Evolutionary conservation across 2,113 vertebrate species (phyloP).

Genomic region (Rallus limicola): DNA sequence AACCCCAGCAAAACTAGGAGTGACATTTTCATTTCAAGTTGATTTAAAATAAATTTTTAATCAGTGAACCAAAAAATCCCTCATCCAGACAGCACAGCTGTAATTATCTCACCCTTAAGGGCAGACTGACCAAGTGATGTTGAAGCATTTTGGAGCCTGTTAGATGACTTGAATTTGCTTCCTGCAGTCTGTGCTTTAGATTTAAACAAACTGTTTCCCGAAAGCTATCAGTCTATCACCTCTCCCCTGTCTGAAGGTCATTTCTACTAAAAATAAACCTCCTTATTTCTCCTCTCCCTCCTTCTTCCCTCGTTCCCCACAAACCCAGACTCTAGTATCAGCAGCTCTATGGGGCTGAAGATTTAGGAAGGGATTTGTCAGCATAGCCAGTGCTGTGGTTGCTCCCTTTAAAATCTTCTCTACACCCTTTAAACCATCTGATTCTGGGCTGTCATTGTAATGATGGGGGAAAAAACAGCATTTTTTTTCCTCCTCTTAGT

Average conservation of each 20-base stretch:
- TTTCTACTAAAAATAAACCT: neutral
- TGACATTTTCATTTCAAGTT: neutral
- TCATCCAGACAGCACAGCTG: neutral
- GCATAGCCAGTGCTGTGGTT: neutral
- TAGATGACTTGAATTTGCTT: neutral
- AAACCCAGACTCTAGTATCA: neutral
- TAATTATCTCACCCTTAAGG: slow-evolving; percentile 40
- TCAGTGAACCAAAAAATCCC: slow-evolving; percentile 17
- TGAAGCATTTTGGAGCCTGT: neutral
- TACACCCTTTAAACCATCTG: neutral
- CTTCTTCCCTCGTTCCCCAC: fast-evolving
- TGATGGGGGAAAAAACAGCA: neutral
- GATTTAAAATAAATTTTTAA: slow-evolving; percentile 1
- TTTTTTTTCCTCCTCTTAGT: neutral
- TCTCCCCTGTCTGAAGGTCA: neutral
- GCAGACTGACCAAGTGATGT: neutral
- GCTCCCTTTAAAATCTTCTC: neutral
- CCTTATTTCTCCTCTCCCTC: neutral
- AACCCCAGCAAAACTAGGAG: neutral
- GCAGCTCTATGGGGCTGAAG: neutral
- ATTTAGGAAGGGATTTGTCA: neutral
- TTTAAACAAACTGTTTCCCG: neutral
- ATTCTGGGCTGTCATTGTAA: neutral
- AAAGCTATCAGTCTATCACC: neutral
- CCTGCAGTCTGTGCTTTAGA: neutral